phyloP scores from a whole-genome alignment of 2,797 vertebrate genomes.

The Serranus cabrilla region DNA sequence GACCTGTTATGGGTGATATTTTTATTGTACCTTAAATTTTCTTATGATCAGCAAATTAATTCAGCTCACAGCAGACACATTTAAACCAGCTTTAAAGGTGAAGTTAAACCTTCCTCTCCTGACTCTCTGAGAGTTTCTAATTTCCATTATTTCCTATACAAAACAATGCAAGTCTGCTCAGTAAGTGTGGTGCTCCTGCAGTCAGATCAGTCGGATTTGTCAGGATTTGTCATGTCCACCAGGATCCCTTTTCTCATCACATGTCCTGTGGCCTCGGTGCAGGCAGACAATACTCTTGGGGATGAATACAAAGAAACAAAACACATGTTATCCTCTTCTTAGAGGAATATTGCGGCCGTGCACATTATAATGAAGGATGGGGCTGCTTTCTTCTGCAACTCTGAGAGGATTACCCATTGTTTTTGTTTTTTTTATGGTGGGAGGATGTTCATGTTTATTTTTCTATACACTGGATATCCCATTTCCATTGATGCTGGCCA shows the following conservation, averaged over 20 bases:
- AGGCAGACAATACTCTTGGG: conserved; percentile 35
- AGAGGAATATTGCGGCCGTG: conserved; percentile 32
- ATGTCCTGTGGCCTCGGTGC: conserved; percentile 28
- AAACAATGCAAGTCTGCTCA: neutral
- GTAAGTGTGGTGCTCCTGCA: conserved; percentile 17
- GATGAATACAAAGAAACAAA: conserved; percentile 42
- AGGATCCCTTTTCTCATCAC: conserved; percentile 35
- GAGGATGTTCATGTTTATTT: conserved; percentile 50
- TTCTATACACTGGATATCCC: conserved; percentile 23
- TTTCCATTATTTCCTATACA: conserved; percentile 8
- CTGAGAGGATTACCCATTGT: conserved; percentile 67
- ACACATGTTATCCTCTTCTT: conserved; percentile 55
- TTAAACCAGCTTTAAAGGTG: conserved; percentile 41
- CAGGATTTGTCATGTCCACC: conserved; percentile 57
- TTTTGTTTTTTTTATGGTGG: conserved; percentile 31
- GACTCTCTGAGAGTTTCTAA: conserved; percentile 5
- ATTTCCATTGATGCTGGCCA: conserved; percentile 51
- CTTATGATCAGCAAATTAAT: conserved; percentile 32
- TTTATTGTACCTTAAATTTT: conserved; percentile 41
- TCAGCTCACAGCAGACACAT: conserved; percentile 28
- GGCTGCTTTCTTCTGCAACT: conserved; percentile 54
- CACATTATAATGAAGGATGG: conserved; percentile 51
- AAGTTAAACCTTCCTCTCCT: conserved; percentile 7
- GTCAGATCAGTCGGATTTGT: conserved; percentile 52
- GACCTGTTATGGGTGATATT: conserved; percentile 42